Evolutionary conservation across 2,888 invertebrate genomes (phyloP), one percentile per base, ranked within the genome.

Genomic region (Habrosyne pyritoides): DNA sequence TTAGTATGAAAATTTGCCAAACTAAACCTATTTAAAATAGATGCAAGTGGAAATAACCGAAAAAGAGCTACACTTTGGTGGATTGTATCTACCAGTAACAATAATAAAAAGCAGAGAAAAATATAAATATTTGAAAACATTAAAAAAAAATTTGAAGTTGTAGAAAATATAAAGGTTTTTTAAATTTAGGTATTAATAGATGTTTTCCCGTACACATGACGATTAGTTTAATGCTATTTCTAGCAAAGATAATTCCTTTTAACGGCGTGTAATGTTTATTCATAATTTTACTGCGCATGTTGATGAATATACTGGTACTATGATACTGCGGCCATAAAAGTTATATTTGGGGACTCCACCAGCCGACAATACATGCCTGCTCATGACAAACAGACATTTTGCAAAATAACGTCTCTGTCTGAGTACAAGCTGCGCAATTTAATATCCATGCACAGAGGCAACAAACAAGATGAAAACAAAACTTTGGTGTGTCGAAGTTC

Each of bases 251-350:
- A 6, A 18, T 26, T 24, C 33, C 33, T 28, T 52, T 52, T 49
- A 21, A 52, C 53, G n/a, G 24, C 53, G 49, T 59, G 59, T 56
- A 59, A 70, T 74, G 63, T 71, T 69, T 73, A 78, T 77, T 74
- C 72, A 73, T 75, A 60, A 57, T 55, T 60, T 55, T 26, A 57
- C 57, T 21, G 70, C 56, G 57, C 71, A 69, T 75, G 75, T 62
- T 64, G 69, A 60, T 62, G 75, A 67, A 77, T 75, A 76, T 54
- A 63, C 61, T 54, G 54, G 57, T 63, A 47, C 24, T 65, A 64
- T 63, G 59, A 69, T 59, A 57, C 30, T 64, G 58, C 54, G 22
- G 55, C 63, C 63, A 67, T 73, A 71, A 73, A 71, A 67, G 56
- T 47, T 64, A 64, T 72, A 67, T 71, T 66, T 70, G 60, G 51